Percentiles rank a stretch among this genome's conserved stretches.
Evolutionary conservation across 1,140 invertebrate genomes (phyloP).

Genomic region (Pogonomyrmex barbatus): DNA sequence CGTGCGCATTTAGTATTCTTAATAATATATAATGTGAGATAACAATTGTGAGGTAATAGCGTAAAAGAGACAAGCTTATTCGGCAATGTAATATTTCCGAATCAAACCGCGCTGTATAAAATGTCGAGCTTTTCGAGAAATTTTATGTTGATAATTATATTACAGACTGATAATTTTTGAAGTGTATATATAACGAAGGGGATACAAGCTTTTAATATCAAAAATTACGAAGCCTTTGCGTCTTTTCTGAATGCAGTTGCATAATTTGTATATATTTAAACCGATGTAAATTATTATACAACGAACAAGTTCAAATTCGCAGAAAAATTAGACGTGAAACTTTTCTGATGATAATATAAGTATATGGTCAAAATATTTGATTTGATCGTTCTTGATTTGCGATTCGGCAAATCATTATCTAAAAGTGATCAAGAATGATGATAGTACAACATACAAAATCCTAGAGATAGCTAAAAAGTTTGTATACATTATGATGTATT

Average conservation of each 20-base stretch:
- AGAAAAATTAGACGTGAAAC: conserved; percentile 20
- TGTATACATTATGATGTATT: conserved; percentile 21
- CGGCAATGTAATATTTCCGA: not conserved
- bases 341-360: conserved; percentile 37
- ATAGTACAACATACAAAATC: conserved; percentile 38
- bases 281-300: conserved; percentile 34
- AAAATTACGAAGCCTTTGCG: conserved; percentile 20
- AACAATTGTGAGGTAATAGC: conserved; percentile 8
- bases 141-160: conserved; percentile 45
- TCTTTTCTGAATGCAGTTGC: conserved; percentile 23
- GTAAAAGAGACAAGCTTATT: not conserved
- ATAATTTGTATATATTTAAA: conserved; percentile 48
- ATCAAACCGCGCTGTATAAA: not conserved
- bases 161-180: conserved; percentile 42
- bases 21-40: not conserved
- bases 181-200: conserved; percentile 7
- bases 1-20: not conserved
- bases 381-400: conserved; percentile 1
- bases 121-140: conserved; percentile 34
- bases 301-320: conserved; percentile 53
- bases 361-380: conserved; percentile 41
- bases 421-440: not conserved
- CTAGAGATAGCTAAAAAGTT: conserved; percentile 17
- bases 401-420: not conserved
- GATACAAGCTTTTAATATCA: conserved; percentile 35